Base-by-base conservation (phyloP, 2,797 vertebrate species). In the Valencia hispanica region DNA sequence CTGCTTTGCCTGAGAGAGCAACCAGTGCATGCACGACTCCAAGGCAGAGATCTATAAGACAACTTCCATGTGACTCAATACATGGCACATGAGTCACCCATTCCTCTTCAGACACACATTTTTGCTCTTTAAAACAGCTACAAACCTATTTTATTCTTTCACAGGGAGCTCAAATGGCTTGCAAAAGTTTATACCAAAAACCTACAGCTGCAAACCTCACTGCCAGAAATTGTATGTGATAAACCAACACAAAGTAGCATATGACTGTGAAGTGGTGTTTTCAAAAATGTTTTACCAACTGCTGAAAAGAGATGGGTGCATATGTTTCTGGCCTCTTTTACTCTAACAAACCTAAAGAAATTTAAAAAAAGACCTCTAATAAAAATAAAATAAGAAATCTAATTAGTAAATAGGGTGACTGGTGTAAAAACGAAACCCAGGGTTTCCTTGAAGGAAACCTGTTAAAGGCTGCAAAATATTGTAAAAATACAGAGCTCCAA, bases 71-170 rank as follows among this genome's bases (percentile, higher is more conserved):
- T 20, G 11, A 74, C 59, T 75, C 53, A 20, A 34, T 39, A 45
- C 43, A 39, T 20, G 30, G 34, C 12, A 53, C 68, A 39, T 78
- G 70, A 61, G 72, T 79, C 63, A 68, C 55, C 61, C 59, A 6
- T 11, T 17, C 47, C 47, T 36, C 10, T 73, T 63, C 61, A 65
- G 50, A 79, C n/a, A 36, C 18, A 47, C 43, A 66, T 57, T 75
- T 22, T 55, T 55, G 9, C 70, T 48, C 50, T 57, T 75, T 14
- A 59, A 63, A 25, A 14, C 9, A 41, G 36, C 22, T n/a, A 5
- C n/a, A 41, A 41, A 36, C 63, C 34, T 66, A 0, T 0, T 25
- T 14, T 65, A 6, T 14, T 41, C 3, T n/a, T 66, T 15, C 63
- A 41, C 63, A 25, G 22, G 1, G 32, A n/a, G 25, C 36, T 66